These are phyloP conservation scores for Pseudococcus longispinus DNA, from an alignment of 2,888 invertebrate species.

Conservation along the genomic window DNA sequence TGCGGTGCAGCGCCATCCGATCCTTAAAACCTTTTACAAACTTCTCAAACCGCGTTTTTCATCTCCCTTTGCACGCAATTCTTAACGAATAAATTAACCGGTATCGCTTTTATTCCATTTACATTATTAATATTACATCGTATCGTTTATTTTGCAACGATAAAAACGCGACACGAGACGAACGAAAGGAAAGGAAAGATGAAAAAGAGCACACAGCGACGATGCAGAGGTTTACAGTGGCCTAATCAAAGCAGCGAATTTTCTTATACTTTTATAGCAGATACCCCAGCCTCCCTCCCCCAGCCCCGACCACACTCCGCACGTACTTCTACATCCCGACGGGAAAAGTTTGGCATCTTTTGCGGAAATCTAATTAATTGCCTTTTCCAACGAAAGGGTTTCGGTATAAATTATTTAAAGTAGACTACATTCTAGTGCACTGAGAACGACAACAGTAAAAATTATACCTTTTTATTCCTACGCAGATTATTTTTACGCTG, in stretches of 20 bases:
- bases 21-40: slow-evolving; percentile 31
- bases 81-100: slow-evolving; percentile 26
- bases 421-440: background rate
- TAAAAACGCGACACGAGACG: background rate
- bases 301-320: background rate
- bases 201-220: background rate
- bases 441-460: slow-evolving; percentile 35
- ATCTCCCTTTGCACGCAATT: background rate
- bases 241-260: slow-evolving; percentile 38
- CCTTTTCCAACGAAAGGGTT: slow-evolving; percentile 34
- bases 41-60: slow-evolving; percentile 21
- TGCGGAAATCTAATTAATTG: slow-evolving; percentile 43
- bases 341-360: slow-evolving; percentile 43
- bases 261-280: slow-evolving; percentile 34
- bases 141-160: slow-evolving; percentile 24
- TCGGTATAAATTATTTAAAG: slow-evolving; percentile 42
- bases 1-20: background rate
- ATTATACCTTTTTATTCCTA: slow-evolving; percentile 14
- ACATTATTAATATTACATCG: slow-evolving; percentile 50
- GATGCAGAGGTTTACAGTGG: background rate
- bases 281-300: background rate
- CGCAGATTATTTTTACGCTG: background rate
- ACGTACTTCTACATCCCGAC: background rate
- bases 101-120: slow-evolving; percentile 50
- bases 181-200: background rate